These are phyloP conservation scores for Panurus biarmicus DNA, from an alignment of 2,113 vertebrate species.

Conservation along the genomic window DNA sequence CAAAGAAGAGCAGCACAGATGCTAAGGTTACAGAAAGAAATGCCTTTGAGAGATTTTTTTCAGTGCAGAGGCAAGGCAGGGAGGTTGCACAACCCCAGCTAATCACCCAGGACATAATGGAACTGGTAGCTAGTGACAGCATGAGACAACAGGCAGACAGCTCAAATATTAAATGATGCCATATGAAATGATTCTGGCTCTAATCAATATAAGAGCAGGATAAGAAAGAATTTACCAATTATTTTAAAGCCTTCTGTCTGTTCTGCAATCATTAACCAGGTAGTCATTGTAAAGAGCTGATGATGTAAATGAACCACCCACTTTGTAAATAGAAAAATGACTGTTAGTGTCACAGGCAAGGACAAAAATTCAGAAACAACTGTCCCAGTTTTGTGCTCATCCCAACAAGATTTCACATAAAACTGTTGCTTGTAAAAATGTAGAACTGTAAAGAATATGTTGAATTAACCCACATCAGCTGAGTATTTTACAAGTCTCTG, in stretches of 20 bases:
- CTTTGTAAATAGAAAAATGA: not conserved
- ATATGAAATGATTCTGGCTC: not conserved
- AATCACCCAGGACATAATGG: not conserved
- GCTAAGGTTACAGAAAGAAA: not conserved
- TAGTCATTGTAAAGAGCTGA: not conserved
- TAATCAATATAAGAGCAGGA: not conserved
- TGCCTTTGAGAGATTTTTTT: not conserved
- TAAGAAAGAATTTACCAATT: not conserved
- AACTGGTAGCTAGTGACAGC: not conserved
- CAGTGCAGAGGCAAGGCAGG: not conserved
- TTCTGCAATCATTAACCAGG: conserved; percentile 8
- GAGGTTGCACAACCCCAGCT: not conserved
- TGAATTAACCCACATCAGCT: not conserved
- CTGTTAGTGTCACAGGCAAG: not conserved
- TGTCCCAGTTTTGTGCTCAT: not conserved
- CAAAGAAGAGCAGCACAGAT: not conserved
- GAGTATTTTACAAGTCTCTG: not conserved
- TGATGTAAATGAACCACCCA: not conserved
- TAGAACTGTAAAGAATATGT: not conserved
- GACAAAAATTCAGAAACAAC: not conserved
- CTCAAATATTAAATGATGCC: not conserved
- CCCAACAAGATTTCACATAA: not conserved
- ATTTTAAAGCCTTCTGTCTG: not conserved
- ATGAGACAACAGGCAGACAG: not conserved
- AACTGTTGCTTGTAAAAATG: not conserved